Evolutionary conservation across 2,888 invertebrate genomes (phyloP), one percentile per base, ranked within the genome.

Genomic region (Acronicta alni): DNA sequence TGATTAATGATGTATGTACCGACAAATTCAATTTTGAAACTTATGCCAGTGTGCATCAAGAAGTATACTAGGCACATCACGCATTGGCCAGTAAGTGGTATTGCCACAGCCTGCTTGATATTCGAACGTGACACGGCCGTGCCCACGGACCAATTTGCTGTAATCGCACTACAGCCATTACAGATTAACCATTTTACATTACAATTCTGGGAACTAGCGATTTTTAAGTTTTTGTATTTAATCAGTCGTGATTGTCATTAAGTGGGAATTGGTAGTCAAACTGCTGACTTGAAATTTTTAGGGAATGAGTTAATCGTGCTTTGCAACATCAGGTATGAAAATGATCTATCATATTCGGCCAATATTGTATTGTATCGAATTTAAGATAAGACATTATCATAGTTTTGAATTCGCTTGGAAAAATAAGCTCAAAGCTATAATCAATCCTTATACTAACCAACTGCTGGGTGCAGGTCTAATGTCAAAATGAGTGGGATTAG

Each of bases 131-230:
- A 90, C 90, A 90, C 84, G 81, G 83, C 88, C 84, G 75, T 82
- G 82, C 84, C 87, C 83, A 74, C 83, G 83, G 89, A 82, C 89
- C 93, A 91, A 93, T 93, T 93, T 91, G 79, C 88, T 73, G 84
- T 92, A 93, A 94, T 93, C 89, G 83, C 82, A 87, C 86, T 84
- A 83, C 79, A 80, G 77, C 86, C 81, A 91, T 92, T 90, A 91
- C 84, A 83, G 87, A 92, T 92, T 91, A 90, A 85, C 82, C 85
- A 86, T 88, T 91, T 91, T 92, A 90, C 91, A 91, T 92, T 87
- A 88, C 90, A 89, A 91, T 89, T 89, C 90, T 93, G 93, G 92
- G 93, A 93, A 93, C 86, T 71, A 61, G 44, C 41, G 74, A 78
- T 83, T 82, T 82, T 77, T 80, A 77, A 72, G 52, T 44, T 58